Conservation (phyloP, 1,140 invertebrate genomes). For the Ceratitis capitata region DNA sequence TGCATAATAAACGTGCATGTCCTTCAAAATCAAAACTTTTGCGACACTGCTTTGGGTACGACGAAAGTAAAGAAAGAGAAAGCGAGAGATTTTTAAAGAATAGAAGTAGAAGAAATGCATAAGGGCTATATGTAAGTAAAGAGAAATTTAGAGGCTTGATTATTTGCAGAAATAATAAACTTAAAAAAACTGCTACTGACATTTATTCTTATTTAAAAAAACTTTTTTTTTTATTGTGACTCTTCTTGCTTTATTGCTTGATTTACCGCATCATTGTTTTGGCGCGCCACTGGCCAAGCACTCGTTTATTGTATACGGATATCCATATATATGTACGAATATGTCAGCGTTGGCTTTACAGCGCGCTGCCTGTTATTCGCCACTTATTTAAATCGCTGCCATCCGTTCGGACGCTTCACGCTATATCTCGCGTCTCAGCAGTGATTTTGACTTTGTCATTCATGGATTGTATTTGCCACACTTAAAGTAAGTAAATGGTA, state of each 20-base stretch:
- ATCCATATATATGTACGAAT: not conserved
- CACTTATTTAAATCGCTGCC: conserved; percentile 9
- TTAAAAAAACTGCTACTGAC: not conserved
- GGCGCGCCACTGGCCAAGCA: not conserved
- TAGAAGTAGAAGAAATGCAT: not conserved
- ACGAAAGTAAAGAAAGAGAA: not conserved
- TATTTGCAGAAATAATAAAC: not conserved
- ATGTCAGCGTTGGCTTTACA: not conserved
- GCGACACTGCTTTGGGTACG: not conserved
- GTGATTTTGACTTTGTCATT: conserved; percentile 35
- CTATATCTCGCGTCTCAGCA: not conserved
- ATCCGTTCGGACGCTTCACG: not conserved
- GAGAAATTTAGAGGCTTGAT: too few species aligned
- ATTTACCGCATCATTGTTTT: not conserved
- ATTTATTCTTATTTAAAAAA: not conserved
- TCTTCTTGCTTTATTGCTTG: not conserved
- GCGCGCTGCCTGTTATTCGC: not conserved
- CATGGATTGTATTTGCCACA: conserved; percentile 20
- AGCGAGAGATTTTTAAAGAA: not conserved
- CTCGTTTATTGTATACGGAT: not conserved
- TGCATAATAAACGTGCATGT: conserved; percentile 7
- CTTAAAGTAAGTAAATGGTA: not conserved
- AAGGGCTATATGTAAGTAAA: not conserved
- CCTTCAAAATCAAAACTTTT: conserved; percentile 25
- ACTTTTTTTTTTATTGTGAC: not conserved